Base-by-base conservation (phyloP, 2,113 vertebrate genomes). In the Caranx ignobilis region DNA sequence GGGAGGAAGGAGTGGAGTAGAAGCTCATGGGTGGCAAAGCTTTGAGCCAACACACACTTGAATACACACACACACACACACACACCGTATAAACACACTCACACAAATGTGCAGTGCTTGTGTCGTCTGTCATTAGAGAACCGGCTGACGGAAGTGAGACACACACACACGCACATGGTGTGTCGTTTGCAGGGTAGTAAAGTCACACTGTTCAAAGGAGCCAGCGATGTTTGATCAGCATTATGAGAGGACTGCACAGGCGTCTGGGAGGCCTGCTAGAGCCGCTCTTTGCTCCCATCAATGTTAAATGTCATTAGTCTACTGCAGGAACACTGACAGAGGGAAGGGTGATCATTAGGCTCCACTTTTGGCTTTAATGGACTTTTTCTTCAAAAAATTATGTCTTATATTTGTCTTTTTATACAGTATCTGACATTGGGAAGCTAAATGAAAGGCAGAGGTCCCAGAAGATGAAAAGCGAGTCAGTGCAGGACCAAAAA, bases 131-230 rank as follows among this genome's bases (percentile, higher is more conserved):
- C 92, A 92, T 91, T 93, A 93, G 63, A 52, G 85, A 88, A 81
- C 62, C 62, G 75, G 82, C 78, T 74, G 87, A 83, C 75, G 88
- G 89, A 94, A 93, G 85, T 87, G 80, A 79, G 75, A 70, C 83
- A 65, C 59, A 60, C 74, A 55, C 84, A 52, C 48, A 47, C 71
- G 61, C 89, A 83, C 72, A 81, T 43, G 62, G 78, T 73, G 71
- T 87, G 90, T 90, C 75, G 56, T 92, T 89, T 87, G 74, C 75
- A 66, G 75, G 48, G 74, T 67, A 87, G 87, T 93, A 93, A 93
- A 93, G 88, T 92, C 89, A 89, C 90, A 87, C 83, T 77, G 84
- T 93, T 93, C 91, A 94, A 93, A 93, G 89, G 79, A 84, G 67
- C 37, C 79, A 11, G 67, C 59, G 66, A 77, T 37, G 91, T 94